Conservation (phyloP, 2,797 vertebrate species). For the Threskiornis aethiopicus region DNA sequence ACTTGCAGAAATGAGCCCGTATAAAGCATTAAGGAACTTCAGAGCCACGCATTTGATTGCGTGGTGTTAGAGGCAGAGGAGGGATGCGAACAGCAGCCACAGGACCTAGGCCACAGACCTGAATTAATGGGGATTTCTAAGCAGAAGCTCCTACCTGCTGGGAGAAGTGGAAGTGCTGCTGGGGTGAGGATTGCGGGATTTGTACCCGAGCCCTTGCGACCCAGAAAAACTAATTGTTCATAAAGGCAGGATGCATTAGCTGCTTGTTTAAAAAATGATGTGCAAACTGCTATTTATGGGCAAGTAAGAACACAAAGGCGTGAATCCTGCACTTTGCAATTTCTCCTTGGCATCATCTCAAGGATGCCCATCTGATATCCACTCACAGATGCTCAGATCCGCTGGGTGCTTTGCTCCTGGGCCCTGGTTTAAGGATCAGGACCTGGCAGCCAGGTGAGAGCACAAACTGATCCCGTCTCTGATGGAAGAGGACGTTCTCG, state of each 20-base stretch:
- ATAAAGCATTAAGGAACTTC: constrained; percentile 30
- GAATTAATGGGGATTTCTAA: background rate
- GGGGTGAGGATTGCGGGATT: background rate
- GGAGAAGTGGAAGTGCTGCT: background rate
- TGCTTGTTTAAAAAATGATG: background rate
- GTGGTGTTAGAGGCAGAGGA: background rate
- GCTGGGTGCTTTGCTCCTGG: background rate
- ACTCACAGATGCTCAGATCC: background rate
- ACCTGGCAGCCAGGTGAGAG: background rate
- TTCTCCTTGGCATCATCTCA: background rate
- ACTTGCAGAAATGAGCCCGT: constrained; percentile 38
- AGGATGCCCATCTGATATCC: background rate
- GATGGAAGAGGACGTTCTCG: background rate
- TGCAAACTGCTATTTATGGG: background rate
- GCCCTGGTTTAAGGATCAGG: background rate
- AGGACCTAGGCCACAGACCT: background rate
- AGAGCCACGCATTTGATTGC: background rate
- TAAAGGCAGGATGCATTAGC: background rate
- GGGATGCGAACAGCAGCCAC: background rate
- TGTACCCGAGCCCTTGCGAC: background rate
- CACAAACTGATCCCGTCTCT: background rate
- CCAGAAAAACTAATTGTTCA: background rate
- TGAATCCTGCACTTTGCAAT: background rate
- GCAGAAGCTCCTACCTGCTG: background rate
- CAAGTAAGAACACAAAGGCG: background rate